Evolutionary conservation across 1,140 invertebrate genomes (phyloP), one percentile per base, ranked within the genome.

Genomic region (Apis laboriosa): DNA sequence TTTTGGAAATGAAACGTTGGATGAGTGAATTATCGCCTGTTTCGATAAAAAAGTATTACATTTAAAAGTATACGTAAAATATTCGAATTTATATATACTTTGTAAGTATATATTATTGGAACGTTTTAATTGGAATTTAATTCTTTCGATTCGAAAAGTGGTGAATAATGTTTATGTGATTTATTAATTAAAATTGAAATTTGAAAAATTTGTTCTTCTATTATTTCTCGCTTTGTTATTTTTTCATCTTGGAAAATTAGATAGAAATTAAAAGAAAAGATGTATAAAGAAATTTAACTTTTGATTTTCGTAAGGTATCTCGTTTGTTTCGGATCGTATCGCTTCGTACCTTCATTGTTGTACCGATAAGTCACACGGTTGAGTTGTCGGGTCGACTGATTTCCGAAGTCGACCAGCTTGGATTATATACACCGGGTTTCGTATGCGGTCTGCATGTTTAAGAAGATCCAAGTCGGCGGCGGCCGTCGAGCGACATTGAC

Each of bases 331-430:
- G 34, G 24, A 34, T 34, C 2, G 34, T 34, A 34, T 34, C 34
- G 34, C 24, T 24, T 24, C 24, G 34, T 34, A 94, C 94, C 94
- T 94, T 94, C 94, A 94, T 94, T 72, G 86, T 87, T 89, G 84
- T 84, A 83, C 58, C 72, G 73, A 49, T 61, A 53, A n/a, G 71
- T 77, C 88, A 43, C 24, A 70, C 56, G 81, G 68, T 86, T 89
- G 89, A 86, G 87, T 86, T 90, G 84, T 91, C 82, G 90, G 88
- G 91, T 88, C 91, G 91, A 94, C 93, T 94, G 93, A 94, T 93
- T 90, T 91, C 86, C 75, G 63, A 88, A 87, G 88, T 64, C 74
- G 56, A 79, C 56, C 80, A 77, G 7, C 76, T 43, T 73, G 72
- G 89, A 88, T 93, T 94, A 93, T 94, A 94, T 94, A 94, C 89